Evolutionary conservation across 53 echinoderm and acorn worm species (phyloP), one percentile per base, ranked within the genome.

Genomic region (Astropecten irregularis): DNA sequence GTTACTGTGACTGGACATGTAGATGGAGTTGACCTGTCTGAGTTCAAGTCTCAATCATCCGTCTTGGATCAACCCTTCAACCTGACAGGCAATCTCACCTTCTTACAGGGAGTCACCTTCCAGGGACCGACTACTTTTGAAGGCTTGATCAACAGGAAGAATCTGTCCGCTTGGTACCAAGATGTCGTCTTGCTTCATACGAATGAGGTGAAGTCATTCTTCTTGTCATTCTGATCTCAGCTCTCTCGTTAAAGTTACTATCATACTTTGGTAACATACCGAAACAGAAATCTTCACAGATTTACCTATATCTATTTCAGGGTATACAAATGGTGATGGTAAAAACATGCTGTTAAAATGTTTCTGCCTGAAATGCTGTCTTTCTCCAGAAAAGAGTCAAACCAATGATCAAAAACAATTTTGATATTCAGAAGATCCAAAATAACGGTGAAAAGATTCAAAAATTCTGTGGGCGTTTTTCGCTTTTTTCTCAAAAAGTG

Each of bases 1-100:
- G 54, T 90, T 18, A 74, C 47, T 0, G 88, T 92, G 3, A 74
- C 88, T 6, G 95, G 92, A 0, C 57, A 84, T 3, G 88, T 95
- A 15, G 95, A 95, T 48, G 66, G 73, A 10, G 67, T 77, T 29
- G 68, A 95, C 61, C 59, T 95, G 0, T 62, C 86, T 15, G 82
- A 73, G 44, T 67, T 90, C 2, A 29, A 40, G 3, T 37, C 70
- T 33, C 71, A 33, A n/a, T 55, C 86, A 4, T 35, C 86, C 67
- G 71, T 44, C 35, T 61, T 85, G 63, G 18, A 63, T 61, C 63
- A 72, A 22, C 61, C 85, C 21, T 60, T 85, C 6, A 57, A 72
- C 53, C 2, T 85, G 4, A 59, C 11, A 18, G 73, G 73, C 7
- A 64, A 72, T 33, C 36, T 85, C 62, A 62, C 72, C 47, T 73